These are phyloP conservation scores for Drosophila ananassae DNA, from an alignment of 1,140 invertebrate species.

Conservation along the genomic window DNA sequence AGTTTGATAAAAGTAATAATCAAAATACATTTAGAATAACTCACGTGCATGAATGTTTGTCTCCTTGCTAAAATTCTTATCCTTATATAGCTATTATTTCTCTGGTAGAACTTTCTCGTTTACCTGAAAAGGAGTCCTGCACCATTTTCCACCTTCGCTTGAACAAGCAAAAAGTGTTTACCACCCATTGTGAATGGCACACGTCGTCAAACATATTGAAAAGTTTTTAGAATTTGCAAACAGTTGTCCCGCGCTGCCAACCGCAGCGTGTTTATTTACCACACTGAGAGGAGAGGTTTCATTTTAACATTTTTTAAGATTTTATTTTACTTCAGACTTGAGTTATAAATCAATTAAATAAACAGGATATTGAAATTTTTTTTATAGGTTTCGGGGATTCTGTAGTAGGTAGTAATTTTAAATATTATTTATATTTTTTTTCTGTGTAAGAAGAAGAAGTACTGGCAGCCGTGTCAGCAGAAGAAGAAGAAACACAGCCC, in stretches of 20 bases:
- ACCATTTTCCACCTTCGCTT: constrained; percentile 33
- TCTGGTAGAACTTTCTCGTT: constrained; percentile 31
- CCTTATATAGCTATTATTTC: constrained; percentile 18
- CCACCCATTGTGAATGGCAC: constrained; percentile 53
- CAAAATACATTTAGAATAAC: not conserved
- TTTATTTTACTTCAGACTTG: not conserved
- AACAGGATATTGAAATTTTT: too few relatives aligned
- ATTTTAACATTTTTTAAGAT: not conserved
- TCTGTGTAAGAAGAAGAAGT: constrained; percentile 19
- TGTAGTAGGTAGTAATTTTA: not conserved
- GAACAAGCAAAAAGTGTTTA: constrained; percentile 39
- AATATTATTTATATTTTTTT: not conserved
- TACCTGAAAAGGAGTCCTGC: constrained; percentile 4
- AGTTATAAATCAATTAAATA: too few relatives aligned
- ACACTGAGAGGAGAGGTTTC: not conserved
- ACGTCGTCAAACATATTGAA: constrained; percentile 74
- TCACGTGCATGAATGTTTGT: not conserved
- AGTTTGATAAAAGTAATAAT: not conserved
- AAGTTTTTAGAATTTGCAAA: constrained; percentile 79
- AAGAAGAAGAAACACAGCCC: constrained; percentile 28
- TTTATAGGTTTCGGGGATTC: too few relatives aligned
- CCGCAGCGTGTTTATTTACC: constrained; percentile 42
- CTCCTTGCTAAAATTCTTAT: constrained; percentile 28
- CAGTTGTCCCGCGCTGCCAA: constrained; percentile 71
- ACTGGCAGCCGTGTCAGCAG: not conserved